Evolutionary conservation across 2,888 invertebrate species (phyloP), one percentile per base, ranked within the genome.

Genomic region (Bembecia ichneumoniformis): DNA sequence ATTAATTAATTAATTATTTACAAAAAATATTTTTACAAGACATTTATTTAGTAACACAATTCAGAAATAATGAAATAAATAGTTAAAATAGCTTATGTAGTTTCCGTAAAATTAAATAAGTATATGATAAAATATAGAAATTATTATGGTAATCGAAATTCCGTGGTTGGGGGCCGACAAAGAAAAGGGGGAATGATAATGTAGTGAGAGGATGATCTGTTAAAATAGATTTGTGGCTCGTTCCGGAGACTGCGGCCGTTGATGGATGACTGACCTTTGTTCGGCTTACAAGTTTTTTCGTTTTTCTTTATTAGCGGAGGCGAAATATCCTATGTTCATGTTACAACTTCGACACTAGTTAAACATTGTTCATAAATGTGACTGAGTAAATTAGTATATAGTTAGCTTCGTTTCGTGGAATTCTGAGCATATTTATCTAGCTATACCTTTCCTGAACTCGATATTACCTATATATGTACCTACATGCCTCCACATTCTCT

Each of bases 151-250:
- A 57, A 59, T 64, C 65, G 66, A 68, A 57, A 62, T 58, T 56
- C 59, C 52, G 60, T 72, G 62, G 74, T 76, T 63, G 58, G 70
- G 69, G 68, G 51, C 57, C 58, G 17, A 40, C 40, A 40, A 15
- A 11, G 44, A 36, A 46, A 35, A 74, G 72, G 73, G 78, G 75
- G 73, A 73, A 75, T 71, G 66, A 74, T 76, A 75, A 77, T 77
- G 68, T 68, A 71, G 71, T 74, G 71, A 79, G 73, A 79, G 82
- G 77, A 81, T 79, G 81, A 82, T 84, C 79, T 74, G 79, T 77
- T 79, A 71, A 77, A 81, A 82, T 82, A 80, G 75, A 81, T 81
- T 80, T 78, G 80, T 79, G 75, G 71, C 71, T 70, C 71, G 77
- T 77, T 75, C 74, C 79, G 69, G 68, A 74, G 72, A 74, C 74